Evolutionary conservation across 2,797 vertebrate species (phyloP).

Genomic region (Heteromormyrus szaboi): DNA sequence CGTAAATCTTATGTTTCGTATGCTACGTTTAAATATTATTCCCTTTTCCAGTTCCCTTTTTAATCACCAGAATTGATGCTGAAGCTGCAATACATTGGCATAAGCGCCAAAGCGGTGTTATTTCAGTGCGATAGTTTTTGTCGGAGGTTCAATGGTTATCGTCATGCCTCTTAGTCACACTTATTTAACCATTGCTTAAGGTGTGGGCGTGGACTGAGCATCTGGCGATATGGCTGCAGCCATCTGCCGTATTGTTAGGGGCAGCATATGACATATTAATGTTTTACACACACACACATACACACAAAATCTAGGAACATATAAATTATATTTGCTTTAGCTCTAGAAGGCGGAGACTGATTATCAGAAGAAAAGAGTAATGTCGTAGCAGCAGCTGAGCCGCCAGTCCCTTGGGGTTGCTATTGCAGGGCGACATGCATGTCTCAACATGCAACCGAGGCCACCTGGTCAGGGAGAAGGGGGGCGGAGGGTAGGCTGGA

Average conservation of each 20-base stretch:
- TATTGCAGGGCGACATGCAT: background rate
- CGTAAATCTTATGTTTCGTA: background rate
- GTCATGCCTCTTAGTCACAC: background rate
- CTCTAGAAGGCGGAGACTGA: background rate
- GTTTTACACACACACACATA: background rate
- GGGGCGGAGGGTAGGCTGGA: background rate
- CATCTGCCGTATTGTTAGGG: background rate
- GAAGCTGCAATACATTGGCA: background rate
- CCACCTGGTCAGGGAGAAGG: slow-evolving; percentile 9
- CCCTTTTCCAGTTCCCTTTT: background rate
- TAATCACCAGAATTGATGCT: background rate
- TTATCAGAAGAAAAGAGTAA: background rate
- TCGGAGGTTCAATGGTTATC: background rate
- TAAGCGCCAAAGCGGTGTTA: background rate
- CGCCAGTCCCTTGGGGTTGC: background rate
- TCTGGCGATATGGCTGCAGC: background rate
- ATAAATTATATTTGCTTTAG: background rate
- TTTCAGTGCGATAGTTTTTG: background rate
- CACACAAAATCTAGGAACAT: background rate
- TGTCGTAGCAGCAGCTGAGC: background rate
- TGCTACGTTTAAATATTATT: background rate
- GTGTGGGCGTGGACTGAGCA: slow-evolving; percentile 5
- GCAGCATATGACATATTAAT: background rate
- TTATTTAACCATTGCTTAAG: background rate
- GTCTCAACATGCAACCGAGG: background rate